Conservation (phyloP, 1,140 invertebrate genomes). For the Microplitis demolitor region DNA sequence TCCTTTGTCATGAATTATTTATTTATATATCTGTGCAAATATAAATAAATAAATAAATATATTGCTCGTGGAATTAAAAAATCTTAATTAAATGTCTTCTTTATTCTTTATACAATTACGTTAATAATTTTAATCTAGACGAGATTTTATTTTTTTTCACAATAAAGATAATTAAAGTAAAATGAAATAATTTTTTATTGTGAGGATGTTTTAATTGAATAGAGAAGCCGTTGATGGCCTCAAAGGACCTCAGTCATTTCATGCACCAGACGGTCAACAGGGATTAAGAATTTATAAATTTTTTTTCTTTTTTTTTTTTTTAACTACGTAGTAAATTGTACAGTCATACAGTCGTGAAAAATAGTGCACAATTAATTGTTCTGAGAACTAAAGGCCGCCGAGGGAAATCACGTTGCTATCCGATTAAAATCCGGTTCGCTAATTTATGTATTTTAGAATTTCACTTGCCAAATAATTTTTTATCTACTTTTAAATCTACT, state of each 20-base stretch:
- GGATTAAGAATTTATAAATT: conserved; percentile 2
- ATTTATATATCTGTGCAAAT: too few species aligned
- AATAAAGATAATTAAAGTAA: neutral
- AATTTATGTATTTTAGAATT: neutral
- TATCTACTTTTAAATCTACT: too few species aligned
- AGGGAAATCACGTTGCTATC: conserved; percentile 27
- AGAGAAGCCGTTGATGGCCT: conserved; percentile 14
- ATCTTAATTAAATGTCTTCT: neutral
- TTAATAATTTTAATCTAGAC: neutral
- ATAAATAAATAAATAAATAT: too few species aligned
- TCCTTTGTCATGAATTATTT: too few species aligned
- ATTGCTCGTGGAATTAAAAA: too few species aligned
- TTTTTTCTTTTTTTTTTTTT: neutral
- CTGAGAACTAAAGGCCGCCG: neutral
- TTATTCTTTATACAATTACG: neutral
- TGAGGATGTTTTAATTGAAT: conserved; percentile 11
- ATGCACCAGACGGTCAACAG: conserved; percentile 11
- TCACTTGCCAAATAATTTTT: too few species aligned
- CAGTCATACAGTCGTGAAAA: neutral
- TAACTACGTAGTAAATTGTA: neutral
- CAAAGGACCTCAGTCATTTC: conserved; percentile 17
- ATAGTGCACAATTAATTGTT: conserved; percentile 6
- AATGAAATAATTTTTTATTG: conserved; percentile 6
- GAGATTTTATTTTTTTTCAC: neutral
- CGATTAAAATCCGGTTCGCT: conserved; percentile 26